Evolutionary conservation across 2,113 vertebrate species (phyloP), one percentile per base, ranked within the genome.

Genomic region (Hyla sarda): DNA sequence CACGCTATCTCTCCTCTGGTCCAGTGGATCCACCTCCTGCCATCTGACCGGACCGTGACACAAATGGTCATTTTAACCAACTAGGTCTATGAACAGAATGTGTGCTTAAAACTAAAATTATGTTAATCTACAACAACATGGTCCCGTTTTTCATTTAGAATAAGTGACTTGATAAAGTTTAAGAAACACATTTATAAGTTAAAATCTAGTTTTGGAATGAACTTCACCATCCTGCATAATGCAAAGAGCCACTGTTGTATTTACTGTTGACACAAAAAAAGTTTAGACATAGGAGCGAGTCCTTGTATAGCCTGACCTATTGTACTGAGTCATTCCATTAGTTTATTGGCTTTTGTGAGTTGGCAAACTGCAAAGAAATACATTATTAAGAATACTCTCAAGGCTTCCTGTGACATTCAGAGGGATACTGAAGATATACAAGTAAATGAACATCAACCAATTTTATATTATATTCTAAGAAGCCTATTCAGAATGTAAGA

Each of bases 271-370:
- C n/a, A 60, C 78, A 65, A 41, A 62, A 34, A 81, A 81, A 81
- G 78, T 81, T 81, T 81, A 37, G 50, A 62, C 30, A 41, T 41
- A 58, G 56, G 17, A 80, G 12, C 78, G 30, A 28, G 78, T 81
- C 78, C 78, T 81, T 81, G 78, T 47, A 62, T 62, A 62, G 23
- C 17, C 25, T 81, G 78, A 81, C 78, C 78, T 81, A 62, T 81
- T 65, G 78, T 81, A 65, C 78, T 25, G n/a, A 62, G 23, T 28
- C 32, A 28, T 47, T 65, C 78, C 78, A 81, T 81, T 81, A 81
- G 78, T 81, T 81, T 81, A 81, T 81, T 81, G 78, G 78, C 78
- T 62, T 81, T 81, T 65, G 78, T 81, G 23, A 65, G 78, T n/a
- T 81, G 56, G 78, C 78, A 65, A 28, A 25, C 34, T 62, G 58